Base-by-base conservation (phyloP, 2,888 invertebrate genomes). In the Andrena bicolor region DNA sequence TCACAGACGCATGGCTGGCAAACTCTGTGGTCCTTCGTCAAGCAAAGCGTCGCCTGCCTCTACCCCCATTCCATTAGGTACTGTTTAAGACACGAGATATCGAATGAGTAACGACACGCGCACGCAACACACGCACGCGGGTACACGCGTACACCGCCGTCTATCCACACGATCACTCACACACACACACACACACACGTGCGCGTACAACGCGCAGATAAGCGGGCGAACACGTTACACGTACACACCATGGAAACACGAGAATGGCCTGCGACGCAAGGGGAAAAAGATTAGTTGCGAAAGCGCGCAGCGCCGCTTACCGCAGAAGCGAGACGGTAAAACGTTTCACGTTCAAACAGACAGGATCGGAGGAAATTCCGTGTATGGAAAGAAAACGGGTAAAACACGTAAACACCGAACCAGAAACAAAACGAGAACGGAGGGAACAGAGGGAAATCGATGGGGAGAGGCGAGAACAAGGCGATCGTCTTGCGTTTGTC, bases 1-100 rank as follows among this genome's bases (percentile, higher is more conserved):
- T 94, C 94, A 94, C 94, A 94, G 94, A 94, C 93, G 94, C 94
- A 93, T 94, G 94, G 94, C 93, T 94, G 94, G 93, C 94, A 92
- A 94, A 94, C 93, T 93, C 94, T 89, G 92, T 93, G 93, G 93
- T 94, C 92, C 93, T 94, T 89, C 94, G 93, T 92, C 94, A 93
- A 94, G 93, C 93, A 89, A 94, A 94, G 89, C 94, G 93, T 92
- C 94, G 93, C 88, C 93, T 94, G 93, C 93, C 94, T 93, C 93
- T 93, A 92, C 93, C 93, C 93, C 93, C 91, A 91, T 94, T 94
- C 93, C 93, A 94, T 93, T 94, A 93, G 92, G 92, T 92, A 93
- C 90, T 88, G 90, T 87, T 90, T 91, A 89, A 91, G 51, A 89
- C 85, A 81, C 83, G 68, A 84, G 85, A 80, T 82, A 65, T 77